phyloP scores from a whole-genome alignment of 92 coral and sea anemone species.

The Palythoa grandis region DNA sequence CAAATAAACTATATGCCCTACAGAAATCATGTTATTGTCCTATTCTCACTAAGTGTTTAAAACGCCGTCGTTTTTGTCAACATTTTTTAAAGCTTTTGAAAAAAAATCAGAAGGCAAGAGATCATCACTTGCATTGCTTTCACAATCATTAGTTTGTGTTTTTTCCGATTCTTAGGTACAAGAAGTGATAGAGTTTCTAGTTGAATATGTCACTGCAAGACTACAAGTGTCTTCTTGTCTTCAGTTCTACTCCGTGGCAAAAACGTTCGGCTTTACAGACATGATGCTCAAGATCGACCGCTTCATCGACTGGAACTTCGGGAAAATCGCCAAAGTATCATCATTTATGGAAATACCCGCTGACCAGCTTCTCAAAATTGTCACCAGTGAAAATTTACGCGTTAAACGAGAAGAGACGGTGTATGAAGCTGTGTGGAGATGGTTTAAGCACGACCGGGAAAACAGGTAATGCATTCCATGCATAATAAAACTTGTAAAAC shows the following conservation, averaged over 20 bases:
- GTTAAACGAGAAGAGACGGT: constrained; percentile 86
- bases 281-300: constrained; percentile 78
- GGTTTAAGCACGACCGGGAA: constrained; percentile 79
- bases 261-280: constrained; percentile 58
- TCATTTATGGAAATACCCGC: constrained; percentile 71
- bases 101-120: no score
- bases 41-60: no score
- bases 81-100: no score
- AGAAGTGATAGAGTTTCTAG: constrained; percentile 66
- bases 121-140: no score
- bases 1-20: no score
- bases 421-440: constrained; percentile 85
- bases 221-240: constrained; percentile 75
- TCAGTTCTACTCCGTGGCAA: constrained; percentile 65
- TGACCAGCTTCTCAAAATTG: constrained; percentile 62
- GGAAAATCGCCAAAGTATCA: constrained; percentile 56
- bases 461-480: constrained; percentile 50
- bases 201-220: constrained; percentile 59
- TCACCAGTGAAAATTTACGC: constrained; percentile 78
- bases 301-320: constrained; percentile 91
- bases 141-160: no score
- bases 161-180: constrained; percentile 48
- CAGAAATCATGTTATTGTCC: no score
- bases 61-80: no score
- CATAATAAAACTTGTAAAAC: no score